A percentile compares a stretch with the other conserved stretches of the same genome.
Conservation (phyloP, 2,113 vertebrate species). For the Theristicus caerulescens region DNA sequence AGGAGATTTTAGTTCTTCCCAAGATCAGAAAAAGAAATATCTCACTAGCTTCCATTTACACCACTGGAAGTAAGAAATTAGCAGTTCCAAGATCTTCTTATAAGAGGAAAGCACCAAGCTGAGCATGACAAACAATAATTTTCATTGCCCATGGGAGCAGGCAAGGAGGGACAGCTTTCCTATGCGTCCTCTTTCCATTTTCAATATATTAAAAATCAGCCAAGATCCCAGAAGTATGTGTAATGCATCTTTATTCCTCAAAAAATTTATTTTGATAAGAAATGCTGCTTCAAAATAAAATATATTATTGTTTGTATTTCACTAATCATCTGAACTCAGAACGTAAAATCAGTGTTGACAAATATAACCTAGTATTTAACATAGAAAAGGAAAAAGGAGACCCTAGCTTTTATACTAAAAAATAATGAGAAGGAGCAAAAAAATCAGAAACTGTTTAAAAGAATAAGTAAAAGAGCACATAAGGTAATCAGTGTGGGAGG, state of each 20-base stretch:
- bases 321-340: not conserved
- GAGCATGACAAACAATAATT: not conserved
- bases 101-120: not conserved
- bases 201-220: not conserved
- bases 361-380: not conserved
- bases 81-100: not conserved
- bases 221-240: not conserved
- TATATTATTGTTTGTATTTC: not conserved
- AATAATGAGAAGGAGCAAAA: not conserved
- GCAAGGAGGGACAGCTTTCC: not conserved
- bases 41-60: not conserved
- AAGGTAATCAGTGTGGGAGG: conserved; percentile 10
- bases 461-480: not conserved
- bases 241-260: not conserved
- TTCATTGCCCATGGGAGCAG: not conserved
- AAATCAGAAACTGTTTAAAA: not conserved
- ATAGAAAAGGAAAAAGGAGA: not conserved
- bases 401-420: not conserved
- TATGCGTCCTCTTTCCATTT: not conserved
- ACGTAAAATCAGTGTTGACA: not conserved
- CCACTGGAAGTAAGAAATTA: not conserved
- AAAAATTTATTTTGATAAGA: not conserved
- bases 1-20: not conserved
- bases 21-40: not conserved
- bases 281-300: not conserved